Percentiles rank a stretch among this genome's conserved stretches.
Evolutionary conservation across 1,140 invertebrate genomes (phyloP).

Genomic region (Hylyphantes graminicola): DNA sequence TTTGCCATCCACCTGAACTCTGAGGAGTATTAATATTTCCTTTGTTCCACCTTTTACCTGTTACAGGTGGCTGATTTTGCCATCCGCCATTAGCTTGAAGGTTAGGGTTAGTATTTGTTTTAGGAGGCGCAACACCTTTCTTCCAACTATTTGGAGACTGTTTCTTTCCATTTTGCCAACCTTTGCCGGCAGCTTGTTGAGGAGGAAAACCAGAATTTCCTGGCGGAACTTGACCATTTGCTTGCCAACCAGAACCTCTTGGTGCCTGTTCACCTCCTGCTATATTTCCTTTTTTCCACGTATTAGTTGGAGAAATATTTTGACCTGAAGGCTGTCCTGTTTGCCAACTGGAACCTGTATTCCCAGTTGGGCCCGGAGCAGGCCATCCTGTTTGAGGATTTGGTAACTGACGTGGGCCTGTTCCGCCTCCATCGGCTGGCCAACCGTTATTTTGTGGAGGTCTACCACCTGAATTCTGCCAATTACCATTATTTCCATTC

Average conservation of each 20-base stretch:
- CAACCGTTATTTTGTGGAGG: constrained; percentile 33
- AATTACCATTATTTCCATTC: background rate
- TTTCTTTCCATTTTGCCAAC: background rate
- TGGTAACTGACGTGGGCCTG: constrained; percentile 13
- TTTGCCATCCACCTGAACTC: constrained; percentile 28
- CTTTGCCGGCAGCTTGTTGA: background rate
- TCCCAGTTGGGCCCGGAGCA: background rate
- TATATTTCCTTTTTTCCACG: constrained; percentile 18
- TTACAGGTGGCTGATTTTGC: constrained; percentile 6
- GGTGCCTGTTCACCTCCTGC: background rate
- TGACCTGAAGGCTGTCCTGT: background rate
- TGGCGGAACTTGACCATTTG: background rate
- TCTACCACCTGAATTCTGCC: constrained; percentile 21
- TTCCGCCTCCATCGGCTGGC: background rate
- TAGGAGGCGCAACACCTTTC: background rate
- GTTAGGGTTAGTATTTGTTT: background rate
- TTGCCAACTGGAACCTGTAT: background rate
- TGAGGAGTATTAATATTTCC: background rate
- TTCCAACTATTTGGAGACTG: too few relatives aligned
- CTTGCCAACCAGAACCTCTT: constrained; percentile 9
- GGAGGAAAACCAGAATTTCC: constrained; percentile 24
- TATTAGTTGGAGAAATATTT: background rate
- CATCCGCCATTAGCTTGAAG: background rate
- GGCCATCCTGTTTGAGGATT: constrained; percentile 4
- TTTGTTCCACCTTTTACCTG: background rate